Percentiles rank a stretch among this genome's conserved stretches.
These are phyloP conservation scores for Vulpes vulpes DNA, from an alignment of 2,113 vertebrate species.

Conservation along the genomic window DNA sequence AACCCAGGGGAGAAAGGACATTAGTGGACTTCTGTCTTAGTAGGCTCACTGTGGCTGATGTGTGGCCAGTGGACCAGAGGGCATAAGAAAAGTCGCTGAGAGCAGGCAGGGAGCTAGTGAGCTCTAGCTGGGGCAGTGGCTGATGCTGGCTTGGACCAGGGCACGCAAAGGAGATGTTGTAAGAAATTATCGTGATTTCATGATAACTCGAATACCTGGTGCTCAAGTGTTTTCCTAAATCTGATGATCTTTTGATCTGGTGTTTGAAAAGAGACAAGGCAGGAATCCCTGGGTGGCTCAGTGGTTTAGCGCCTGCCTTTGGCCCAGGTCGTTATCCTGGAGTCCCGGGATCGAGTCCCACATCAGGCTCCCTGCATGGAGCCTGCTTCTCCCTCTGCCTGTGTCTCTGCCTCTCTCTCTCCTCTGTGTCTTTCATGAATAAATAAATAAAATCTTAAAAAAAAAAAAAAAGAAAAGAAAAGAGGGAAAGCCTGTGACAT, in stretches of 20 bases:
- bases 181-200: not conserved
- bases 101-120: too few species aligned
- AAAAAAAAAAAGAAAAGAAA: not conserved
- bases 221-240: not conserved
- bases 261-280: not conserved
- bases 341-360: too few species aligned
- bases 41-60: not conserved
- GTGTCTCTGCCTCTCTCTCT: too few species aligned
- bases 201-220: not conserved
- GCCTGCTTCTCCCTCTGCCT: too few species aligned
- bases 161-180: not conserved
- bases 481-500: not conserved
- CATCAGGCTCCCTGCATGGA: too few species aligned
- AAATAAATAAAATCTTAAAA: too few species aligned
- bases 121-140: rapidly evolving
- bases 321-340: too few species aligned
- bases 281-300: too few species aligned
- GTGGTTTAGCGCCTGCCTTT: too few species aligned
- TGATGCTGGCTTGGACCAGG: rapidly evolving
- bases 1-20: not conserved
- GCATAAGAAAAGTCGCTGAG: not conserved
- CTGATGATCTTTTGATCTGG: not conserved
- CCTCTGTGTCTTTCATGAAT: too few species aligned
- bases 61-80: rapidly evolving
- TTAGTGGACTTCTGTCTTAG: rapidly evolving